A percentile compares a stretch with the other conserved stretches of the same genome.
Conservation (phyloP, 1,140 invertebrate genomes). For the Hesperophylax magnus region DNA sequence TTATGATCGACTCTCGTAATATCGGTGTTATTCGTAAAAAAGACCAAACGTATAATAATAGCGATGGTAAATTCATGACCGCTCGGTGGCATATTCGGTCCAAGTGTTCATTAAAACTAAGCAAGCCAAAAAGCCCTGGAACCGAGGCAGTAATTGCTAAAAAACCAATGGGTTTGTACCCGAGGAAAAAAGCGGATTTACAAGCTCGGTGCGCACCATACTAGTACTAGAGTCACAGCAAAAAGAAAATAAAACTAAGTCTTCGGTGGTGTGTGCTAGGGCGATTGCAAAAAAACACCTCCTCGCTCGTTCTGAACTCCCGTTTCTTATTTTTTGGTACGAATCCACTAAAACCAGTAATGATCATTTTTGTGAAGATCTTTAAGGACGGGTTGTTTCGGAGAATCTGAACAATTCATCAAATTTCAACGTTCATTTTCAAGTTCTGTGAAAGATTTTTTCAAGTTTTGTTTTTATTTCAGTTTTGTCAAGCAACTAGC, state of each 20-base stretch:
- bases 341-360: too few relatives aligned
- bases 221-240: background rate
- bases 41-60: background rate
- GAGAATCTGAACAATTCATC: too few relatives aligned
- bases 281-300: constrained; percentile 34
- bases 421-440: too few relatives aligned
- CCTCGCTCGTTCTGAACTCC: constrained; percentile 21
- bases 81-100: constrained; percentile 20
- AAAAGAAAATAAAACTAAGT: constrained; percentile 44
- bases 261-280: constrained; percentile 15
- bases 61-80: constrained; percentile 9
- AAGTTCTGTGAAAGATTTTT: too few relatives aligned
- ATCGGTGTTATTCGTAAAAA: constrained; percentile 22
- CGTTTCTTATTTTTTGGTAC: background rate
- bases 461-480: too few relatives aligned
- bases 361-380: too few relatives aligned
- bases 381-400: too few relatives aligned
- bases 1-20: too few relatives aligned
- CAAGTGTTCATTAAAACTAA: constrained; percentile 47
- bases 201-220: constrained; percentile 40
- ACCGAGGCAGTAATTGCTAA: constrained; percentile 53
- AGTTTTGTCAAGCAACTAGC: too few relatives aligned
- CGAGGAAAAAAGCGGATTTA: constrained; percentile 55
- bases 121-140: constrained; percentile 47
- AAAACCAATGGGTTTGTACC: constrained; percentile 54